Conservation (phyloP, 2,888 invertebrate species). For the Lottia scabra region DNA sequence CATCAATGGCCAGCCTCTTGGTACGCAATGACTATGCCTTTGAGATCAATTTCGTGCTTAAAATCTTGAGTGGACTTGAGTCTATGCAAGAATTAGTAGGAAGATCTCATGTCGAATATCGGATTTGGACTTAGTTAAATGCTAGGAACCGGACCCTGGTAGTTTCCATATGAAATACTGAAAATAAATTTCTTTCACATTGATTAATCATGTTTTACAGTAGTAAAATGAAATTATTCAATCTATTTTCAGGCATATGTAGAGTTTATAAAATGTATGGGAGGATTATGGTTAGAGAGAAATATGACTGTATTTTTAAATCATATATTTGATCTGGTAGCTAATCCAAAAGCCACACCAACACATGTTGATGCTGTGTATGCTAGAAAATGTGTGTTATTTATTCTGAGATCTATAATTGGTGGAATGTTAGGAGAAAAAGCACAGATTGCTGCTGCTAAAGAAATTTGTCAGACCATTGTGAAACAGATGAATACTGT, state of each 20-base stretch:
- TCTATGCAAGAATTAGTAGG: too few relatives aligned
- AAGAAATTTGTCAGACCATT: slow-evolving; percentile 91
- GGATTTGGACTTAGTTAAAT: too few relatives aligned
- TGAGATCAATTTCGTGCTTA: too few relatives aligned
- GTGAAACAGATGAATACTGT: slow-evolving; percentile 88
- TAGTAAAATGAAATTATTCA: too few relatives aligned
- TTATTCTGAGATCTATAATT: slow-evolving; percentile 89
- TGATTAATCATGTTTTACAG: too few relatives aligned
- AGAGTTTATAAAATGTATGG: slow-evolving; percentile 92
- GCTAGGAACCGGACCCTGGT: too few relatives aligned
- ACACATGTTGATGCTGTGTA: slow-evolving; percentile 98
- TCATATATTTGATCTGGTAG: slow-evolving; percentile 90
- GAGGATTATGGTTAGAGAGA: slow-evolving; percentile 93
- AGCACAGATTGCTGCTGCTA: slow-evolving; percentile 90
- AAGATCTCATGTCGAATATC: too few relatives aligned
- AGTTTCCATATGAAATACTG: too few relatives aligned
- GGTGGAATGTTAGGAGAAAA: slow-evolving; percentile 97
- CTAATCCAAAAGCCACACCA: slow-evolving; percentile 94
- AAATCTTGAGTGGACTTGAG: too few relatives aligned
- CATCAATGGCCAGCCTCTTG: too few relatives aligned
- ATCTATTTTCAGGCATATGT: slow-evolving; percentile 84
- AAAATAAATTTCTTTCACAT: too few relatives aligned
- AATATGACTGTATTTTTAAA: slow-evolving; percentile 87
- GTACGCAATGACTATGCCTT: too few relatives aligned
- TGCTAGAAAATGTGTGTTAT: slow-evolving; percentile 96